Conservation (phyloP, 2,113 vertebrate genomes). For the Nothoprocta perdicaria region DNA sequence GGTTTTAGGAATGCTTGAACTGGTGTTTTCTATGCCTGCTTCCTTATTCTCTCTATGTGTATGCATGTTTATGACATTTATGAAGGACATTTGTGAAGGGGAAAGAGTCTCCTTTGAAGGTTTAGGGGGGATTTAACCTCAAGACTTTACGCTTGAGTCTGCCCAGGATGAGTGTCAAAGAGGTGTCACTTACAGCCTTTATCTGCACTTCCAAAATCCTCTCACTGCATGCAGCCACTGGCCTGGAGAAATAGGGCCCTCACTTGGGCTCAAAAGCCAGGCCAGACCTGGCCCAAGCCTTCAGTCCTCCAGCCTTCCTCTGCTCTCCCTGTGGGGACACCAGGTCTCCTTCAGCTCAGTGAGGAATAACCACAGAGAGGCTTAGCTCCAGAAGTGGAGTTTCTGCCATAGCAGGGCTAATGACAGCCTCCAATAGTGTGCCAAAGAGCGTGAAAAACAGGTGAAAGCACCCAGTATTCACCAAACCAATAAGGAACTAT, state of each 20-base stretch:
- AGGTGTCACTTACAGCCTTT: background rate
- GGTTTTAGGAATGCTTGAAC: background rate
- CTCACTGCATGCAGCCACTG: background rate
- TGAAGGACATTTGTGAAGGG: background rate
- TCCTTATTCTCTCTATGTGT: background rate
- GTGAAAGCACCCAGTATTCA: background rate
- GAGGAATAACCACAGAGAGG: background rate
- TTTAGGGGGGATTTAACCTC: background rate
- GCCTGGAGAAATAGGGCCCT: background rate
- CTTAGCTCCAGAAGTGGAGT: background rate
- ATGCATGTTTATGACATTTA: background rate
- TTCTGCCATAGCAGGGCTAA: background rate
- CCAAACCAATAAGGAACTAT: background rate
- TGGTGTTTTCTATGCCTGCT: background rate
- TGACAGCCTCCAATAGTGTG: background rate
- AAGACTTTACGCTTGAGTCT: background rate
- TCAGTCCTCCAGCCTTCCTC: background rate
- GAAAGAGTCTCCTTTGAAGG: background rate
- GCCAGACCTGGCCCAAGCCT: background rate
- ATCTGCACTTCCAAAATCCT: background rate
- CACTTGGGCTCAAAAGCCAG: background rate
- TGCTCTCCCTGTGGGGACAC: background rate
- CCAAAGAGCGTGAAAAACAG: background rate
- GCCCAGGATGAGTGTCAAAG: background rate
- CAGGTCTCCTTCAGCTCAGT: background rate